Evolutionary conservation across 2,797 vertebrate species (phyloP), one percentile per base, ranked within the genome.

Genomic region (Geotrypetes seraphini): DNA sequence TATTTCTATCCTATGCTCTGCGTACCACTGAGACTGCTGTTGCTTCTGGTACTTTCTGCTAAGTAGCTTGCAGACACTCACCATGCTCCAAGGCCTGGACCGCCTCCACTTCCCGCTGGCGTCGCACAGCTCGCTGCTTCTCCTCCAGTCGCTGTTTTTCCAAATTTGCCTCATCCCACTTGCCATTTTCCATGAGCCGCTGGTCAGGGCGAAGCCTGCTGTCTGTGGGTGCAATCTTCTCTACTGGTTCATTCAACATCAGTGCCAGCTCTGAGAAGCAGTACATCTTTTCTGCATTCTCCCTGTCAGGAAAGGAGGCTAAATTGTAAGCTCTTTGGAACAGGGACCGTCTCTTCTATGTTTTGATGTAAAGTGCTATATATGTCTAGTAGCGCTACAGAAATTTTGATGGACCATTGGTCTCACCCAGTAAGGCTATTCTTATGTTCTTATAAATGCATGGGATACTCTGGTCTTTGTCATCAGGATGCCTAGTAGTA

Each of bases 211-310:
- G 35, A 33, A 74, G 51, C 13, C 83, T 68, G 48, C 80, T 85
- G 53, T 86, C 81, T 0, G 83, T 86, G 36, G 83, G 83, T 0
- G 81, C 83, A 28, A 64, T 63, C 0, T 53, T 52, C 2, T 73
- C 72, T 49, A 84, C 83, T 0, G 50, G 57, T 53, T 86, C 83
- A 0, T 86, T 86, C 25, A 86, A 64, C 7, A 80, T 83, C 45
- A 86, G 58, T 3, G 83, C 83, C 56, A 86, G 67, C 36, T 75
- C 66, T 0, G 83, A 84, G 69, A 85, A 86, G 60, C 68, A 80
- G 19, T 86, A 86, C 83, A 86, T 86, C 59, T 83, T 83, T 58
- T 85, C 83, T 0, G 83, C 75, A 0, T 86, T 84, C 3, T 79
- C 79, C 54, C 83, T 85, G 60, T 3, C 8, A 17, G 2, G 36